Evolutionary conservation across 2,797 vertebrate species (phyloP).

Genomic region (Cynopterus sphinx): DNA sequence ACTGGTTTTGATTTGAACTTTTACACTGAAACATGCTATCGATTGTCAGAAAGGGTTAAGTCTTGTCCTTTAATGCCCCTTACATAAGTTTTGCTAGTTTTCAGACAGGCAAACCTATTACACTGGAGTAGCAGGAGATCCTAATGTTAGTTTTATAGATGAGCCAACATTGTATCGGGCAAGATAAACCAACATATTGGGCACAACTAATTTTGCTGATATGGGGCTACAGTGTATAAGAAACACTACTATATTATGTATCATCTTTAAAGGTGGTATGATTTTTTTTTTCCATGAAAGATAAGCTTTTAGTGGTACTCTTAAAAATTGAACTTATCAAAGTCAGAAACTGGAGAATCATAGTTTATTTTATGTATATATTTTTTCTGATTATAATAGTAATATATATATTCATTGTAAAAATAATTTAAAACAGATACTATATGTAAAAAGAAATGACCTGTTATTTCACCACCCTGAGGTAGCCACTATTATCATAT

Average conservation of each 20-base stretch:
- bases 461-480: neutral
- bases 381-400: slow-evolving; percentile 72
- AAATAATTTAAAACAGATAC: slow-evolving; percentile 33
- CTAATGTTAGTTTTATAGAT: slow-evolving; percentile 40
- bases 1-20: neutral
- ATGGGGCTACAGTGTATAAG: neutral
- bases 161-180: neutral
- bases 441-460: slow-evolving; percentile 48
- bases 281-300: slow-evolving; percentile 41
- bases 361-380: slow-evolving; percentile 68
- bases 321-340: slow-evolving; percentile 45
- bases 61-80: neutral
- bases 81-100: slow-evolving; percentile 24
- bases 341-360: slow-evolving; percentile 45
- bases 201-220: neutral
- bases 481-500: neutral
- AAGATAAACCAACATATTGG: slow-evolving; percentile 15
- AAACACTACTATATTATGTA: slow-evolving; percentile 4
- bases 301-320: slow-evolving; percentile 40
- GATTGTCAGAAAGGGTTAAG: slow-evolving; percentile 36
- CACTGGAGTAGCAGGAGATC: neutral
- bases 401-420: slow-evolving; percentile 72
- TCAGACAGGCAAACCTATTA: neutral
- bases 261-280: slow-evolving; percentile 17
- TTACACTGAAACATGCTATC: neutral